These are phyloP conservation scores for roundworm (Caenorhabditis elegans) DNA, from an alignment of 1,140 invertebrate species.

Conservation along the genomic window DNA sequence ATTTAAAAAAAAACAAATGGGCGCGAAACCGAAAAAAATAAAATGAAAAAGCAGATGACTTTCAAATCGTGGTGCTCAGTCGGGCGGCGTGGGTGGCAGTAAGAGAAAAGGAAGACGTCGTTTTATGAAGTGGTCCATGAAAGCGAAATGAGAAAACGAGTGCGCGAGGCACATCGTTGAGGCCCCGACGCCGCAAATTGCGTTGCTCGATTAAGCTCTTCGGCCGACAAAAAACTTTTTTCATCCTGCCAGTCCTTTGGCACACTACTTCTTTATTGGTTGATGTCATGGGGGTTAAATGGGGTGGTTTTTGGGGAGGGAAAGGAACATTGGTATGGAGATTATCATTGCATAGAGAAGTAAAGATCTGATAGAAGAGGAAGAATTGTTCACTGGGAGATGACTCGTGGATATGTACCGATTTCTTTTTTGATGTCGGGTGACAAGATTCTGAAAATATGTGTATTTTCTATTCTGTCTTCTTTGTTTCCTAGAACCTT, in stretches of 20 bases:
- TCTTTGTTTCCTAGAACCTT: not conserved
- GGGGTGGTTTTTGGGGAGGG: not conserved
- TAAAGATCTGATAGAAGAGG: not conserved
- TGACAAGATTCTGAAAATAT: not conserved
- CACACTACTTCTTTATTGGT: slow-evolving; percentile 26
- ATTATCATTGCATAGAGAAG: slow-evolving; percentile 21
- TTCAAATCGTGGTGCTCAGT: not conserved
- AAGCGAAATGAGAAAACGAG: slow-evolving; percentile 30
- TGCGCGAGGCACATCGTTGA: not conserved
- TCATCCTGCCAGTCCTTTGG: not conserved
- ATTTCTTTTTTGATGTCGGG: not conserved
- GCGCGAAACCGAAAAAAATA: not conserved
- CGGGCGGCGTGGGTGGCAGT: not conserved
- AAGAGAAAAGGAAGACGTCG: slow-evolving; percentile 1
- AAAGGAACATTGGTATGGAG: not conserved
- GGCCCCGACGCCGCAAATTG: slow-evolving; percentile 14
- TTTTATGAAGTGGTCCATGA: slow-evolving; percentile 26
- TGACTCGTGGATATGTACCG: not conserved
- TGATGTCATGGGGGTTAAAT: slow-evolving; percentile 31
- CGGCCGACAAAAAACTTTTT: slow-evolving; percentile 6
- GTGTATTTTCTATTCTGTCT: too few species aligned
- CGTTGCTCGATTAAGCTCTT: slow-evolving; percentile 24
- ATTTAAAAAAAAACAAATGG: not conserved
- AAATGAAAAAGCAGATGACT: not conserved
- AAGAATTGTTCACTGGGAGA: not conserved